Conservation (phyloP, 2,797 vertebrate genomes). For the Syngnathus acus region DNA sequence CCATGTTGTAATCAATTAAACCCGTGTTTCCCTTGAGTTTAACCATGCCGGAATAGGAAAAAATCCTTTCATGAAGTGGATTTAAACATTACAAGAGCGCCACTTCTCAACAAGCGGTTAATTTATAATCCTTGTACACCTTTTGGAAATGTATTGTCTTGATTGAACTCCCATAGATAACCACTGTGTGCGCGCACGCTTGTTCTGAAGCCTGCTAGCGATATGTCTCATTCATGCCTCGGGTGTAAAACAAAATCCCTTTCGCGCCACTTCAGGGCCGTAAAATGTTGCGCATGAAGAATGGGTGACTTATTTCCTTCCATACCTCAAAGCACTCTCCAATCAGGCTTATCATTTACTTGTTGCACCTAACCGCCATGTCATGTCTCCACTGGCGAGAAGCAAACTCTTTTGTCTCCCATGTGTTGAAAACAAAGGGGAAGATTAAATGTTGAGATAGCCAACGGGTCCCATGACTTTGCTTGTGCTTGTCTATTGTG, state of each 20-base stretch:
- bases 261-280: slow-evolving; percentile 11
- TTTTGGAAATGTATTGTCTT: not conserved
- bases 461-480: slow-evolving; percentile 56
- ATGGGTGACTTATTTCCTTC: not conserved
- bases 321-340: slow-evolving; percentile 8
- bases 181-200: too few relatives aligned
- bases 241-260: slow-evolving; percentile 16
- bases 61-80: not conserved
- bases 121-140: not conserved
- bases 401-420: slow-evolving; percentile 15
- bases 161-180: not conserved
- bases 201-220: too few relatives aligned
- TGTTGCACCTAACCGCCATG: slow-evolving; percentile 7
- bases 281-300: not conserved
- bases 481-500: slow-evolving; percentile 48
- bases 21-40: not conserved
- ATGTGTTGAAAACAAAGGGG: slow-evolving; percentile 44
- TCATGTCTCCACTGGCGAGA: slow-evolving; percentile 19
- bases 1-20: not conserved
- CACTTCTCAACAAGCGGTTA: not conserved
- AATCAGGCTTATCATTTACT: not conserved
- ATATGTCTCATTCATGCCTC: slow-evolving; percentile 6
- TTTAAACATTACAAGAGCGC: not conserved
- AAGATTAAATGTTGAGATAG: slow-evolving; percentile 55
- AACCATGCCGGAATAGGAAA: not conserved